Evolutionary conservation across 2,113 vertebrate species (phyloP).

Genomic region (Synchiropus splendidus): DNA sequence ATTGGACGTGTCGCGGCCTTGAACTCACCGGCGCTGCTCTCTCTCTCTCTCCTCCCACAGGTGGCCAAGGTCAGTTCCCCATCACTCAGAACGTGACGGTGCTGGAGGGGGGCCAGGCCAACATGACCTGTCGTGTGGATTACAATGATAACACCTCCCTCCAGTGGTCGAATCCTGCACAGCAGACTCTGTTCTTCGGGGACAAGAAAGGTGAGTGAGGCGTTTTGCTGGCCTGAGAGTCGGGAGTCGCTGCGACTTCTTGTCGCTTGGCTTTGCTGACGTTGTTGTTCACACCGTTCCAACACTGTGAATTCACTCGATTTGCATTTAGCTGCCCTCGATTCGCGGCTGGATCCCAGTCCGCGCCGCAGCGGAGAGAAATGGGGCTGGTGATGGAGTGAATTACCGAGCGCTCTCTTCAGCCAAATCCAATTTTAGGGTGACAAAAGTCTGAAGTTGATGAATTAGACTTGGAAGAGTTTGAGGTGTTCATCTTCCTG

Average conservation of each 20-base stretch:
- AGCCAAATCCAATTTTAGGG: conserved; percentile 55
- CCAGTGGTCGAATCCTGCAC: conserved; percentile 99
- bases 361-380: conserved; percentile 45
- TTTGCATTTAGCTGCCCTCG: conserved; percentile 51
- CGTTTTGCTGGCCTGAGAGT: background rate
- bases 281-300: conserved; percentile 42
- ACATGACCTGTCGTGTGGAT: conserved; percentile 98
- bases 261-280: conserved; percentile 41
- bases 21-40: conserved; percentile 68
- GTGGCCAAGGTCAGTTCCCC: conserved; percentile 90
- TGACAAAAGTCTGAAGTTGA: conserved; percentile 49
- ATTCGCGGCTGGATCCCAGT: conserved; percentile 39
- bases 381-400: conserved; percentile 30
- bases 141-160: conserved; percentile 99
- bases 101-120: conserved; percentile 87
- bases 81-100: conserved; percentile 94
- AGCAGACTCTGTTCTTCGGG: conserved; percentile 97
- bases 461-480: conserved; percentile 46
- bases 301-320: conserved; percentile 46
- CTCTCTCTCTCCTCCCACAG: conserved; percentile 60
- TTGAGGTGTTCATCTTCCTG: conserved; percentile 37
- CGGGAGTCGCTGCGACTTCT: conserved; percentile 14
- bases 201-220: conserved; percentile 90
- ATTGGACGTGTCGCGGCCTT: conserved; percentile 29
- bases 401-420: conserved; percentile 39